A percentile compares a stretch with the other conserved stretches of the same genome.
These are phyloP conservation scores for Mongoloraphidia duomilia DNA, from an alignment of 2,888 invertebrate species.

Conservation along the genomic window DNA sequence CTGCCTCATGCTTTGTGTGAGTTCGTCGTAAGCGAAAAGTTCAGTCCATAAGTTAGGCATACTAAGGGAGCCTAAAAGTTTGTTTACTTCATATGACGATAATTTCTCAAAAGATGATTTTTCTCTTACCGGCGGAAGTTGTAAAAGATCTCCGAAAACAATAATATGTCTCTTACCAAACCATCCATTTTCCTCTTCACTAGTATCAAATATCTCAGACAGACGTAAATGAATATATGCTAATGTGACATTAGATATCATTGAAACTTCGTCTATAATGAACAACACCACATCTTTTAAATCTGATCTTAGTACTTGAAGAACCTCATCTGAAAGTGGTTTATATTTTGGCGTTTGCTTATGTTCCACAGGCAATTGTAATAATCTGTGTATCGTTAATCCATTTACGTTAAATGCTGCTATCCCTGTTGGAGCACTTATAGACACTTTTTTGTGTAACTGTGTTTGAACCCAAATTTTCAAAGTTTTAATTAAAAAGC, in stretches of 20 bases:
- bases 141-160: neutral
- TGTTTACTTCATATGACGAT: too few species aligned
- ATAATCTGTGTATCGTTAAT: conserved; percentile 19
- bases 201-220: conserved; percentile 19
- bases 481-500: conserved; percentile 19
- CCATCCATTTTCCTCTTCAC: conserved; percentile 19
- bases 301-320: conserved; percentile 17
- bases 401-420: conserved; percentile 24
- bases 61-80: too few species aligned
- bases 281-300: conserved; percentile 18
- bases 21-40: too few species aligned
- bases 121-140: conserved; percentile 19
- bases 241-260: conserved; percentile 17
- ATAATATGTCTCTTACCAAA: conserved; percentile 19
- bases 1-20: too few species aligned
- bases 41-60: too few species aligned
- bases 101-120: neutral
- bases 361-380: conserved; percentile 17
- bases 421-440: conserved; percentile 21
- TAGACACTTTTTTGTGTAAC: conserved; percentile 17
- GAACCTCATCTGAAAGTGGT: conserved; percentile 5
- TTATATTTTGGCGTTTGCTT: neutral
- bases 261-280: conserved; percentile 17
- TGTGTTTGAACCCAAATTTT: conserved; percentile 16
- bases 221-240: conserved; percentile 17